Conservation (phyloP, 2,888 invertebrate species). For the Frankliniella fusca region DNA sequence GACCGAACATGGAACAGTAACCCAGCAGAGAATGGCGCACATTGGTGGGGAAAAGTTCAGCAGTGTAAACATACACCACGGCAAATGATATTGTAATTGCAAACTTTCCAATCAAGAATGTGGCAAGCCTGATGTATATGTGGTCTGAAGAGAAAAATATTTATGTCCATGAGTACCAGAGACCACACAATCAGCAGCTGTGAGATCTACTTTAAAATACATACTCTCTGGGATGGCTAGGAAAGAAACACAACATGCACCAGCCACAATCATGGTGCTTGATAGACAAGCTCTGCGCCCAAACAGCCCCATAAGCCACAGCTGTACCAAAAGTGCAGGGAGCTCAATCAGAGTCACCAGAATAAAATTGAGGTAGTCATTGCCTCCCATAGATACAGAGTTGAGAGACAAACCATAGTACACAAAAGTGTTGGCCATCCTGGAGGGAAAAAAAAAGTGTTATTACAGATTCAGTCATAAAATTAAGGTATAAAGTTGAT, state of each 20-base stretch:
- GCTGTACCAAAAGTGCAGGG: not conserved
- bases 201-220: too few species aligned
- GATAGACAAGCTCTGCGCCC: not conserved
- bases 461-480: too few species aligned
- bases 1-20: conserved; percentile 42
- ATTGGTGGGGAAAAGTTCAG: conserved; percentile 47
- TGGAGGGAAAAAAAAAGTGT: conserved; percentile 26
- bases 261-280: not conserved
- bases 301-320: not conserved
- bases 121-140: conserved; percentile 43
- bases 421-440: conserved; percentile 67
- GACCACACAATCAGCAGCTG: too few species aligned
- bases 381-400: conserved; percentile 66
- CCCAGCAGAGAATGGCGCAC: conserved; percentile 42
- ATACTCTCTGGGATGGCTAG: not conserved
- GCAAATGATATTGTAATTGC: conserved; percentile 48
- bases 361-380: conserved; percentile 72
- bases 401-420: conserved; percentile 75
- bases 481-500: not conserved
- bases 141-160: not conserved
- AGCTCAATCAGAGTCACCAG: conserved; percentile 45
- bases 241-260: not conserved
- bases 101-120: conserved; percentile 48
- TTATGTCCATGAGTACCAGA: not conserved
- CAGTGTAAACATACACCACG: conserved; percentile 48